Conservation (phyloP, 1,140 invertebrate species). For the Bombus confusus region DNA sequence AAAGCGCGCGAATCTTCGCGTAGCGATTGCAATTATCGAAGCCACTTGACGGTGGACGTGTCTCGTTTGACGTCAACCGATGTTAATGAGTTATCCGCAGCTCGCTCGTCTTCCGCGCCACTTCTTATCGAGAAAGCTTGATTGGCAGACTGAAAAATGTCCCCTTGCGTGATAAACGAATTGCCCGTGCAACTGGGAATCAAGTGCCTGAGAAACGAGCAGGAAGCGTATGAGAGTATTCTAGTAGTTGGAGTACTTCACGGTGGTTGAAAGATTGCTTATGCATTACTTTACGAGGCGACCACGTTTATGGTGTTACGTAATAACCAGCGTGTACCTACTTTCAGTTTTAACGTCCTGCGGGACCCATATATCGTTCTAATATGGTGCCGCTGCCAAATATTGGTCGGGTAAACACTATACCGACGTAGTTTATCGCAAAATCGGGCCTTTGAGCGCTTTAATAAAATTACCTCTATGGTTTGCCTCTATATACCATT, state of each 20-base stretch:
- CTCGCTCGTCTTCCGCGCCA: no score
- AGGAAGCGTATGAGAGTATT: not conserved
- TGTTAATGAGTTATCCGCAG: conserved; percentile 1
- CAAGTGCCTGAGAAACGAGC: no score
- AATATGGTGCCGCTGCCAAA: conserved; percentile 8
- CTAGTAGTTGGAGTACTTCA: not conserved
- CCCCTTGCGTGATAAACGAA: not conserved
- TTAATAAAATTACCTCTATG: not conserved
- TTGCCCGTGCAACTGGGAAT: not conserved
- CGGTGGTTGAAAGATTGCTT: not conserved
- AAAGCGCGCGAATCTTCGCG: not conserved
- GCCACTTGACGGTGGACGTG: not conserved
- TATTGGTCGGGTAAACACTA: not conserved
- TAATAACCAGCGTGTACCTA: not conserved
- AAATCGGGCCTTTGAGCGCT: not conserved
- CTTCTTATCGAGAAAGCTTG: not conserved
- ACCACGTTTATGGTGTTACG: not conserved
- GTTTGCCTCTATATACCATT: no score
- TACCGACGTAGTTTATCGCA: conserved; percentile 9
- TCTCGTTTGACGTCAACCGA: not conserved
- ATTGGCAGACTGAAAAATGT: not conserved
- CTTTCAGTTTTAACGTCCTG: conserved; percentile 6
- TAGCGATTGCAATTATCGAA: not conserved
- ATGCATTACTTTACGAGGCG: not conserved
- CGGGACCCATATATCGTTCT: not conserved